Conservation (phyloP, 37 sponge, comb jelly and placozoan genomes). For the Cladorhizidae sp. region DNA sequence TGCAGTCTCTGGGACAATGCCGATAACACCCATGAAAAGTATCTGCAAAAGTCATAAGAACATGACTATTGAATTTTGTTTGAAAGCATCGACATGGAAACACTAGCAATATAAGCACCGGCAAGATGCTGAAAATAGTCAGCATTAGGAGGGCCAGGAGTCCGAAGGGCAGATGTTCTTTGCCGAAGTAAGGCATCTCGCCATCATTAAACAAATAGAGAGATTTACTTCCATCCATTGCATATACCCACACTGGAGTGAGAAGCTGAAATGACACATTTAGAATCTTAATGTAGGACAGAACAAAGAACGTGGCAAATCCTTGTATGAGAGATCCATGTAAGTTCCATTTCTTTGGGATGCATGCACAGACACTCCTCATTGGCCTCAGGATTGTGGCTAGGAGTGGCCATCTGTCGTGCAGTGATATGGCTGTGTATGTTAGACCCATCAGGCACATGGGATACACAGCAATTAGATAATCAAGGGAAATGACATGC, state of each 20-base stretch:
- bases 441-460: background rate
- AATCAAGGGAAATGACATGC: background rate
- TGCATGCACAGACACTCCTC: background rate
- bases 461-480: background rate
- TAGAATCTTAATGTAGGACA: slow-evolving; percentile 15
- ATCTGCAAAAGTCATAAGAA: background rate
- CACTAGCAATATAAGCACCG: background rate
- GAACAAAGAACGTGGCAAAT: too few species aligned
- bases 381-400: background rate
- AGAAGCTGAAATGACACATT: background rate
- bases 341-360: slow-evolving; percentile 2
- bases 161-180: slow-evolving; percentile 7
- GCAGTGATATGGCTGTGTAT: background rate
- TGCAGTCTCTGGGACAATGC: background rate
- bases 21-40: slow-evolving; percentile 8
- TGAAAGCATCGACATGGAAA: slow-evolving; percentile 3
- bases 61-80: background rate
- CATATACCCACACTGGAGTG: background rate
- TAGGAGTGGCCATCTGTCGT: background rate
- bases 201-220: background rate
- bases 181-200: background rate
- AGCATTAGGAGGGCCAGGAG: background rate
- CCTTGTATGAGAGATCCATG: background rate
- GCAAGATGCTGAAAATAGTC: background rate
- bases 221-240: background rate